Evolutionary conservation across 2,888 invertebrate genomes (phyloP).

Genomic region (Autographa gamma): DNA sequence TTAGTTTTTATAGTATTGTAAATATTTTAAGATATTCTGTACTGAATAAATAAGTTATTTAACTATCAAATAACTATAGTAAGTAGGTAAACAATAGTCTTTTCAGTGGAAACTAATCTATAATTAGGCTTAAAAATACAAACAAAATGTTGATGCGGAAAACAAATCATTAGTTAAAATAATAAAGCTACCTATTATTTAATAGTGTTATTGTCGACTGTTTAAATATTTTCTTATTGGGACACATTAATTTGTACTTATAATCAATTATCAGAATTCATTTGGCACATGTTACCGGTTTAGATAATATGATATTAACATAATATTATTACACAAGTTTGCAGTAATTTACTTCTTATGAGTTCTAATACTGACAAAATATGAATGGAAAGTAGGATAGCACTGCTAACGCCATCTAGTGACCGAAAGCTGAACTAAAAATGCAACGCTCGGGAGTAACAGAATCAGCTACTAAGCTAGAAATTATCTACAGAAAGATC

Average conservation of each 20-base stretch:
- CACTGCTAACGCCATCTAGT: constrained; percentile 80
- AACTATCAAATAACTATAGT: too few relatives aligned
- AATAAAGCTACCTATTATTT: constrained; percentile 36
- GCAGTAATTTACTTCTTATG: not conserved
- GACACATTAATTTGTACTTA: not conserved
- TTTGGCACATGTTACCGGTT: not conserved
- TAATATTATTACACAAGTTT: not conserved
- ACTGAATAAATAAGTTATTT: too few relatives aligned
- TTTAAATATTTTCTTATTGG: not conserved
- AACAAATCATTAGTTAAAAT: constrained; percentile 46
- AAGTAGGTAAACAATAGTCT: constrained; percentile 18
- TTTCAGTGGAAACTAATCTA: constrained; percentile 16
- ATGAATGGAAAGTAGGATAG: not conserved
- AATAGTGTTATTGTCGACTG: not conserved
- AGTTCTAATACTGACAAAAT: not conserved
- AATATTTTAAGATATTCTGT: too few relatives aligned
- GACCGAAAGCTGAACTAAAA: constrained; percentile 74
- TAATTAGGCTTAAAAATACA: constrained; percentile 15
- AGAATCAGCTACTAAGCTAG: not conserved
- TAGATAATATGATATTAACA: not conserved
- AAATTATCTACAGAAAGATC: too few relatives aligned
- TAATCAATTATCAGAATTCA: not conserved
- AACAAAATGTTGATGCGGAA: constrained; percentile 35
- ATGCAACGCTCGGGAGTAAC: constrained; percentile 23
- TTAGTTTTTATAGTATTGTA: too few relatives aligned